A percentile compares a stretch with the other conserved stretches of the same genome.
Conservation (phyloP, 1,140 invertebrate genomes). For the Drosophila navojoa region DNA sequence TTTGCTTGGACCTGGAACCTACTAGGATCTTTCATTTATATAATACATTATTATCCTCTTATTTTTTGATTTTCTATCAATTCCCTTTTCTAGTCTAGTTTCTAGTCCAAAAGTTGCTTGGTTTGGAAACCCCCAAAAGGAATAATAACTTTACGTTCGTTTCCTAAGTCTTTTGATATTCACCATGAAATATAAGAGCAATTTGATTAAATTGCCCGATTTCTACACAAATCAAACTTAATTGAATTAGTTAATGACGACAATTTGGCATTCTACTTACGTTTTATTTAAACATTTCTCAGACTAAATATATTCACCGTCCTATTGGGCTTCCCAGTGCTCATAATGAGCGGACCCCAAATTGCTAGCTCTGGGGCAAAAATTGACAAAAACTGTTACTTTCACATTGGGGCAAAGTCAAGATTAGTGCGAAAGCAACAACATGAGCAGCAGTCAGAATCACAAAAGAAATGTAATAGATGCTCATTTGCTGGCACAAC, state of each 20-base stretch:
- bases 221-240: not conserved
- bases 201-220: not conserved
- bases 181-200: not conserved
- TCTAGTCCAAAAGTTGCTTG: not conserved
- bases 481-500: slow-evolving; percentile 67
- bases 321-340: not conserved
- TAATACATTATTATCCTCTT: too few relatives aligned
- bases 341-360: slow-evolving; percentile 9
- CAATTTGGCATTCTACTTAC: not conserved
- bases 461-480: slow-evolving; percentile 74
- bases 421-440: slow-evolving; percentile 57
- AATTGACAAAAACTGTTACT: slow-evolving; percentile 66
- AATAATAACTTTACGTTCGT: not conserved
- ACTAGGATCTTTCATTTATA: too few relatives aligned
- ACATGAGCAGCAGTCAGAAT: slow-evolving; percentile 22
- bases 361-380: slow-evolving; percentile 21
- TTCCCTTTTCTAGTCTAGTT: too few relatives aligned
- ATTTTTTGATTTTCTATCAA: too few relatives aligned
- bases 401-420: slow-evolving; percentile 63
- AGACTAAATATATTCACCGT: not conserved
- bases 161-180: slow-evolving; percentile 18
- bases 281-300: not conserved
- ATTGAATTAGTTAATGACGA: not conserved
- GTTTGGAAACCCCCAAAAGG: not conserved
- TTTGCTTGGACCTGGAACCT: too few relatives aligned